Evolutionary conservation across 2,113 vertebrate genomes (phyloP).

Genomic region (Tichodroma muraria): DNA sequence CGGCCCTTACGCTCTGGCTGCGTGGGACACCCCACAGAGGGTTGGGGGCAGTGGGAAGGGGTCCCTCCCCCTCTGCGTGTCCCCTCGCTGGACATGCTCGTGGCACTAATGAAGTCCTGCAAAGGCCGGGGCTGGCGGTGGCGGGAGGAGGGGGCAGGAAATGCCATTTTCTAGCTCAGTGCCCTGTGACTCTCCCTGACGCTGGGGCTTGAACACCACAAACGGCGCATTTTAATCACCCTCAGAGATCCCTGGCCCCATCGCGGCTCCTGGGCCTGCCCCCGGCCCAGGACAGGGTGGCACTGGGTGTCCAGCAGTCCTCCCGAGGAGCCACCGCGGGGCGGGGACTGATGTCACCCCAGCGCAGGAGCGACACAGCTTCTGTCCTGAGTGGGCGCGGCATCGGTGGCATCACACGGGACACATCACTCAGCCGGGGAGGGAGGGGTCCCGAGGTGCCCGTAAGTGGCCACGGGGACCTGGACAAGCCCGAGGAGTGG

Average conservation of each 20-base stretch:
- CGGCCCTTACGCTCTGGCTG: neutral
- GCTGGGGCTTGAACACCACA: conserved; percentile 58
- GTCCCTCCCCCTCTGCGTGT: fast-evolving
- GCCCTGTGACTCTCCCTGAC: conserved; percentile 70
- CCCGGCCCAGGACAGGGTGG: neutral
- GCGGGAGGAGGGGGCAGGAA: conserved; percentile 65
- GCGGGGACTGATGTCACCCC: neutral
- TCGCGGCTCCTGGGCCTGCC: fast-evolving
- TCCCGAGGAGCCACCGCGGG: fast-evolving
- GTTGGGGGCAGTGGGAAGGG: too few species aligned
- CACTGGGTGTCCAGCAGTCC: too few species aligned
- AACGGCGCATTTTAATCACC: conserved; percentile 70
- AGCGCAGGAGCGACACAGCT: fast-evolving
- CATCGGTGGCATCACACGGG: fast-evolving
- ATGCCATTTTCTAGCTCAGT: conserved; percentile 82
- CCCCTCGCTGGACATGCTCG: fast-evolving
- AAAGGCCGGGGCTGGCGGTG: conserved; percentile 63
- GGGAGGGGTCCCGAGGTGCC: neutral
- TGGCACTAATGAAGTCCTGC: conserved; percentile 55
- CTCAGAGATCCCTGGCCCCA: neutral
- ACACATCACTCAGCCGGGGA: fast-evolving
- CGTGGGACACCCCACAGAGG: neutral
- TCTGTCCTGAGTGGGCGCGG: neutral
- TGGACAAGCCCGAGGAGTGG: neutral
- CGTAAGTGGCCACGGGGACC: fast-evolving